A percentile compares a stretch with the other conserved stretches of the same genome.
These are phyloP conservation scores for Tetrao urogallus DNA, from an alignment of 2,113 vertebrate species.

Conservation along the genomic window DNA sequence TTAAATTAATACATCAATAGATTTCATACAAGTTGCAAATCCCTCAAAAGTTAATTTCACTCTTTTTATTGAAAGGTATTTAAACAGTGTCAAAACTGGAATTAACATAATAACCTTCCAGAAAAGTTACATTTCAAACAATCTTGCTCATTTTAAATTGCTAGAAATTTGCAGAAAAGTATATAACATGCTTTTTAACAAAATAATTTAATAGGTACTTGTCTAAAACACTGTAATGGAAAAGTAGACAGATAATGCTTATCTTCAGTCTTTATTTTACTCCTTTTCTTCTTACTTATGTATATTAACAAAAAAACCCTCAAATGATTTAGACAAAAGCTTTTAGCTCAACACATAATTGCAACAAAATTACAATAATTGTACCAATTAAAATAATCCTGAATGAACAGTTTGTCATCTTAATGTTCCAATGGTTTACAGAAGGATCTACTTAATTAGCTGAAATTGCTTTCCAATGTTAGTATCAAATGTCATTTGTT, in stretches of 20 bases:
- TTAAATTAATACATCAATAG: constrained; percentile 58
- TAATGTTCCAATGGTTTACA: constrained; percentile 93
- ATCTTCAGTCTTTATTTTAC: constrained; percentile 78
- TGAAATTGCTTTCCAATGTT: constrained; percentile 92
- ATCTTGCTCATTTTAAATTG: constrained; percentile 47
- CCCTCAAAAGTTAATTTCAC: constrained; percentile 50
- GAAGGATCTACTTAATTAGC: constrained; percentile 95
- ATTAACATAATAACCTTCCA: constrained; percentile 51
- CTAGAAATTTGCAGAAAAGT: constrained; percentile 53
- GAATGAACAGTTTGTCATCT: constrained; percentile 97
- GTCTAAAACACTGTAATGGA: constrained; percentile 61
- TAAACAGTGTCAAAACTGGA: constrained; percentile 65
- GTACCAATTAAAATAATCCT: constrained; percentile 99
- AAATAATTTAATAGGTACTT: constrained; percentile 66
- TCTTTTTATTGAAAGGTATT: constrained; percentile 27
- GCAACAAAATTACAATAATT: constrained; percentile 99
- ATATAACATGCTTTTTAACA: constrained; percentile 56
- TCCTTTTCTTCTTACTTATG: constrained; percentile 79
- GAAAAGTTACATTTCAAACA: constrained; percentile 56
- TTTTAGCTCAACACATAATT: constrained; percentile 95
- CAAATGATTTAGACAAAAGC: constrained; percentile 90
- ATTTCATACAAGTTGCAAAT: constrained; percentile 39
- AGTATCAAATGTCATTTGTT: constrained; percentile 93
- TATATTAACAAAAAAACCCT: constrained; percentile 82
- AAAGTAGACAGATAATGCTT: constrained; percentile 75